Conservation (phyloP, 2,113 vertebrate species). For the Anser brachyrhynchus region DNA sequence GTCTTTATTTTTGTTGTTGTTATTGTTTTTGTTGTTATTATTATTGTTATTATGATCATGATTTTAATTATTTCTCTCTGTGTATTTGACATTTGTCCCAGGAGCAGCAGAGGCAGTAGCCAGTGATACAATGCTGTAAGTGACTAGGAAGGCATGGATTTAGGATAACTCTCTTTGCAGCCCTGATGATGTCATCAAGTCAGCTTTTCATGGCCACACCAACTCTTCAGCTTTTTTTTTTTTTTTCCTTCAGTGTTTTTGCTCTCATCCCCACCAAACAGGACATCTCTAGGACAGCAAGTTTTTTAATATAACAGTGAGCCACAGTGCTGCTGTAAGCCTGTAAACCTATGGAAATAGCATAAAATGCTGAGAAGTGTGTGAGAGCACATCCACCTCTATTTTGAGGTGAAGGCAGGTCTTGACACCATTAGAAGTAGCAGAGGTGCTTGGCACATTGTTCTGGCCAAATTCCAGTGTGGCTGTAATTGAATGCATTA, state of each 20-base stretch:
- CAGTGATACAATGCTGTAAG: background rate
- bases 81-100: background rate
- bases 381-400: background rate
- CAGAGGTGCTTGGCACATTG: background rate
- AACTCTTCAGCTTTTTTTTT: background rate
- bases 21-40: too few relatives aligned
- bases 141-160: background rate
- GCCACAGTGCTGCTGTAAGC: background rate
- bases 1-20: background rate
- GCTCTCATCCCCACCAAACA: background rate
- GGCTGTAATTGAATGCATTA: background rate
- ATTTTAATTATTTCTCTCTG: background rate
- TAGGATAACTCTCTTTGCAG: background rate
- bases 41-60: too few relatives aligned
- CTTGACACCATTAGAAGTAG: background rate
- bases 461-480: rapidly evolving
- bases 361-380: background rate
- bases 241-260: background rate
- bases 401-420: background rate
- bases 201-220: background rate
- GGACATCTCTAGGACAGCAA: background rate
- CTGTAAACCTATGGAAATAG: background rate
- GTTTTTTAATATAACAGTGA: background rate
- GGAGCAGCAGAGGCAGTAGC: background rate
- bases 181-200: background rate